Evolutionary conservation across 2,797 vertebrate species (phyloP), one percentile per base, ranked within the genome.

Genomic region (Chiroxiphia lanceolata): DNA sequence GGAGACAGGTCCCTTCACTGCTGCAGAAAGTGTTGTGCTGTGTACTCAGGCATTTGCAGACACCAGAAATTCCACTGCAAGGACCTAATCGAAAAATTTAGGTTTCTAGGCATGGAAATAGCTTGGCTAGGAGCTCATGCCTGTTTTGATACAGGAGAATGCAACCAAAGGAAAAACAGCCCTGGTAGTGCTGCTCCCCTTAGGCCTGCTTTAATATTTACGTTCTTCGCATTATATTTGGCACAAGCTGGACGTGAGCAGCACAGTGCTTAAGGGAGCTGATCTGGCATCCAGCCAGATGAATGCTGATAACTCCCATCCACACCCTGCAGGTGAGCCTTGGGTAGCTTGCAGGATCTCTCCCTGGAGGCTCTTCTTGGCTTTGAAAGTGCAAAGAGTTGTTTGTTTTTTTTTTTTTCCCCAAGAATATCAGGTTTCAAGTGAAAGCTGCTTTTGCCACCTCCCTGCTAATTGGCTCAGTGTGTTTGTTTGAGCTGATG

Each of bases 381-480:
- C 26, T 80, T 81, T 86, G 45, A 89, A 87, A 89, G 65, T 65
- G 78, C 11, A 13, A 10, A 61, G 53, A 22, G 34, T 71, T 54
- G 61, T 69, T 84, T n/a, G n/a, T 21, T 42, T 54, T 64, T 44
- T 27, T 21, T 11, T 3, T 68, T n/a, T n/a, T 1, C 33, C n/a
- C 50, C 27, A 42, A 54, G 93, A 63, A 76, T 65, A 78, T 81
- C 91, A 77, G 74, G 54, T 92, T 95, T 96, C 83, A 94, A 94
- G 80, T 95, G 93, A 96, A 96, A 96, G 75, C 96, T 93, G 90
- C 72, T 94, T 94, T 96, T 97, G 92, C 93, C 93, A 92, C 96
- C 70, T 96, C 56, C 53, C 74, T 93, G 93, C 92, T 97, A 97
- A 97, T 97, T 97, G 94, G 61, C 90, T 93, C 74, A 51, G 69